Base-by-base conservation (phyloP, 2,888 invertebrate species). In the Morinoia aosen region DNA sequence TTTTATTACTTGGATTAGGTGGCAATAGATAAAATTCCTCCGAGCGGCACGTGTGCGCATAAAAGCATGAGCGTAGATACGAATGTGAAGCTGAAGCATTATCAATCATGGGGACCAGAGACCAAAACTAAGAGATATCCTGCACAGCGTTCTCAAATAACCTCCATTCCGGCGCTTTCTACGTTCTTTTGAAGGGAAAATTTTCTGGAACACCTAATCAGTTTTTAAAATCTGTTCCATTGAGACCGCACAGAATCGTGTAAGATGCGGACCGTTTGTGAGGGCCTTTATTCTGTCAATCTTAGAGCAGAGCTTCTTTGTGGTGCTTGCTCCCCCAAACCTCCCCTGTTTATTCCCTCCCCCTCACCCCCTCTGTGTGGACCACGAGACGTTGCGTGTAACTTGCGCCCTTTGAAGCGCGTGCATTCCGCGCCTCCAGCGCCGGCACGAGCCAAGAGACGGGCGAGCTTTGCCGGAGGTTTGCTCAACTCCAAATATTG, bases 191-290 rank as follows among this genome's bases (percentile, higher is more conserved):
- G 19, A 56, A 57, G 19, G 57, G 25, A 93, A 93, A 93, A 93
- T 93, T 93, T 93, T 93, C 57, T 93, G 56, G 93, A 93, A 93
- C 93, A 93, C 57, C 93, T 93, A 93, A 93, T 93, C 93, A 93
- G 93, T 93, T 93, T 93, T 93, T 93, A 93, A 93, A 93, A 93
- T 91, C 91, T 91, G 40, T 12, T 40, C 91, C 56, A 91, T 91
- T 91, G 91, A 91, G 56, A 91, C 91, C 91, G 48, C 91, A 91
- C 91, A 56, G 56, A 91, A 91, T 91, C 91, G 40, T 40, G 91
- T 56, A 56, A 91, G 91, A 91, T 56, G 48, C 39, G 91, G 39
- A 25, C 91, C 91, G 91, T 91, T 91, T 91, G 91, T 40, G 39
- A 40, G 40, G 48, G 91, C 56, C 56, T 91, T 91, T 91, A 40